Conservation (phyloP, 2,888 invertebrate genomes). For the Drosophila heteroneura region DNA sequence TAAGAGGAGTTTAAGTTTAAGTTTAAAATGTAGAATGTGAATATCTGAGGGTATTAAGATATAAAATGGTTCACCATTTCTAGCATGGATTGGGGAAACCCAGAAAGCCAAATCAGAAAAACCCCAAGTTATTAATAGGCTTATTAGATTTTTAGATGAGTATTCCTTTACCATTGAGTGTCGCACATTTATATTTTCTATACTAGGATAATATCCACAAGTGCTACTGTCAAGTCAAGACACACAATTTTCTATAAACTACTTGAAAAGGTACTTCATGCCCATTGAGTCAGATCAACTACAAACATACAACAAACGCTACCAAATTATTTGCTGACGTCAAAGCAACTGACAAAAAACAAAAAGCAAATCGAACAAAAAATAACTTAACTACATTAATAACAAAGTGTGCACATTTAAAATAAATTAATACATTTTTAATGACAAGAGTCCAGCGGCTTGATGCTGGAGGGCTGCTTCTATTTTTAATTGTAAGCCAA, state of each 20-base stretch:
- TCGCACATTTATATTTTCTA: neutral
- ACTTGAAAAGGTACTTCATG: conserved; percentile 17
- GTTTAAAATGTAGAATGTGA: neutral
- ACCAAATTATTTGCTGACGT: conserved; percentile 56
- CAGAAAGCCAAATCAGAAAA: neutral
- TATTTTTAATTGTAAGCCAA: conserved; percentile 35
- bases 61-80: neutral
- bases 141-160: neutral
- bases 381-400: neutral
- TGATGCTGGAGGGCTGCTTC: conserved; percentile 18
- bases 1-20: neutral
- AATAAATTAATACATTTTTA: conserved; percentile 70
- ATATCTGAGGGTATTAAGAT: neutral
- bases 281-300: conserved; percentile 23
- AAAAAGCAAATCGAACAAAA: neutral
- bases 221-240: conserved; percentile 11
- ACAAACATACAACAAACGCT: conserved; percentile 9
- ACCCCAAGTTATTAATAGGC: neutral
- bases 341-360: conserved; percentile 53
- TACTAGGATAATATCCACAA: conserved; percentile 1
- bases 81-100: neutral
- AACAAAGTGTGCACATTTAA: conserved; percentile 30
- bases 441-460: conserved; percentile 52
- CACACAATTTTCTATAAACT: conserved; percentile 1
- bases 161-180: neutral